phyloP scores from a whole-genome alignment of 2,797 vertebrate species.

The Myiotriccus ornatus region DNA sequence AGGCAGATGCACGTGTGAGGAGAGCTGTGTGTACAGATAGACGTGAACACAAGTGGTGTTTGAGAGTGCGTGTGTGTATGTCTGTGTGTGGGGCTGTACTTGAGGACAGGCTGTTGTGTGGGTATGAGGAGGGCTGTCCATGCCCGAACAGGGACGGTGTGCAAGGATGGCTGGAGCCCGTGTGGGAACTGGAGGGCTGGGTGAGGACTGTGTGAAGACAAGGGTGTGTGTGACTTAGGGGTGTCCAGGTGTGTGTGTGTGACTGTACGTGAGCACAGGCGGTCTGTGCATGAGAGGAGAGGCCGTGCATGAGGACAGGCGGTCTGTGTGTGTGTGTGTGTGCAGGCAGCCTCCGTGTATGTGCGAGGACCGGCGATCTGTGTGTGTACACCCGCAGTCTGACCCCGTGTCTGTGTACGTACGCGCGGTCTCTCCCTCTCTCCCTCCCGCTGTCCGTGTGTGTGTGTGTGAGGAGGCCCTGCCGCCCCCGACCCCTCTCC shows the following conservation, averaged over 20 bases:
- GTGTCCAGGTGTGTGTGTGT: neutral
- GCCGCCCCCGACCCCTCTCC: neutral
- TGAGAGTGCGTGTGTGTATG: no score
- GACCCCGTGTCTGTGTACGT: no score
- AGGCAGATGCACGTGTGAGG: neutral
- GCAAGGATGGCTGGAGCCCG: neutral
- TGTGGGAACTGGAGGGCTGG: neutral
- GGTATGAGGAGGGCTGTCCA: neutral
- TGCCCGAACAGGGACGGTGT: rapidly evolving
- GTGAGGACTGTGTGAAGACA: neutral
- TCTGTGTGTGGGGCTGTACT: neutral
- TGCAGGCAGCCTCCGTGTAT: neutral
- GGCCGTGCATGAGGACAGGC: neutral
- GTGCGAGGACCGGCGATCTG: no score
- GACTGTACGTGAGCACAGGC: neutral
- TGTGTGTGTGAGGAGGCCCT: neutral
- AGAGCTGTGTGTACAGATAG: neutral
- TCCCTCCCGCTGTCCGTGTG: no score
- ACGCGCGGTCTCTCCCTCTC: neutral
- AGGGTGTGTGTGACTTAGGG: neutral
- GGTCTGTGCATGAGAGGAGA: no score
- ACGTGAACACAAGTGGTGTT: neutral
- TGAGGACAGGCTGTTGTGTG: neutral
- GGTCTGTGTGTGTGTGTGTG: neutral
- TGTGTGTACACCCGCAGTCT: no score